Conservation (phyloP, 2,888 invertebrate species). For the Muschampia plurimacula region DNA sequence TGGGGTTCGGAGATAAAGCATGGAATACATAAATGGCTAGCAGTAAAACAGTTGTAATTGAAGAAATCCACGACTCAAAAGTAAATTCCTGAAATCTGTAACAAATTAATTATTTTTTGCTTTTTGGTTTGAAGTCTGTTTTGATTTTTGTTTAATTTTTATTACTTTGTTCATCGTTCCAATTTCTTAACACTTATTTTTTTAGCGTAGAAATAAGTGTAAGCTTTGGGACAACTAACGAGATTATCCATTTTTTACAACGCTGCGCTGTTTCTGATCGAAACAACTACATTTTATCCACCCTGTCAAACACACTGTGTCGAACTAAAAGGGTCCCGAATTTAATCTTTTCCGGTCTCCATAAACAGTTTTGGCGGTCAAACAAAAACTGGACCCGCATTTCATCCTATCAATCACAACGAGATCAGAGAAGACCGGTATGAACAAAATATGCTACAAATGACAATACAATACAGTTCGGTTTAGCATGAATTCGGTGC, state of each 20-base stretch:
- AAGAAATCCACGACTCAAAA: no score
- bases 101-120: no score
- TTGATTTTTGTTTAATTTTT: no score
- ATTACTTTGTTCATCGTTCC: no score
- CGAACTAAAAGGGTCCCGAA: slow-evolving; percentile 23
- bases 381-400: slow-evolving; percentile 40
- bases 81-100: no score
- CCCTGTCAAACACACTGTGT: slow-evolving; percentile 20
- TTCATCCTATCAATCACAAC: slow-evolving; percentile 40
- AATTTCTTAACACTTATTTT: no score
- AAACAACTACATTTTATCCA: slow-evolving; percentile 18
- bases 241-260: neutral
- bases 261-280: neutral
- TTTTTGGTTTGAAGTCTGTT: no score
- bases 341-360: slow-evolving; percentile 35
- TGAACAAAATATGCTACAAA: slow-evolving; percentile 9
- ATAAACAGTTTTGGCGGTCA: slow-evolving; percentile 37
- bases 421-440: slow-evolving; percentile 32
- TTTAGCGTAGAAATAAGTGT: neutral
- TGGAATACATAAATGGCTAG: no score
- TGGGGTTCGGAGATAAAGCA: no score
- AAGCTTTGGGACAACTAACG: neutral
- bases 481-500: neutral
- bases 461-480: neutral
- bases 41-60: no score